phyloP scores from a whole-genome alignment of 1,140 invertebrate genomes.

The Augochlora pura region DNA sequence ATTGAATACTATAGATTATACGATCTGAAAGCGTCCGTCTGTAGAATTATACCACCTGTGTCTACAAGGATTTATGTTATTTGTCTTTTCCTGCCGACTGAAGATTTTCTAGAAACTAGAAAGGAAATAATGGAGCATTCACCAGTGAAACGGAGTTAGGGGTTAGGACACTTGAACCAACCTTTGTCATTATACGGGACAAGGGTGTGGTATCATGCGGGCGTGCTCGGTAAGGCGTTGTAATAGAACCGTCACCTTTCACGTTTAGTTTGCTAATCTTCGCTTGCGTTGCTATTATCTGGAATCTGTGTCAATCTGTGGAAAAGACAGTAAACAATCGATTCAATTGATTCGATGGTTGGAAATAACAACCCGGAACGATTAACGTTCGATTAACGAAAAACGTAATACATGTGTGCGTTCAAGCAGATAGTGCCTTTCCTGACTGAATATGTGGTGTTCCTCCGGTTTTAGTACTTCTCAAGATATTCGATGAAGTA shows the following conservation, averaged over 20 bases:
- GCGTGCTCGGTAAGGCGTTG: neutral
- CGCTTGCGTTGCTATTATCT: neutral
- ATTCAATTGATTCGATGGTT: neutral
- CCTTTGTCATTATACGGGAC: constrained; percentile 1
- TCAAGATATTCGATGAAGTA: too few relatives aligned
- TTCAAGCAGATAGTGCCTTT: too few relatives aligned
- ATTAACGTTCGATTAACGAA: too few relatives aligned
- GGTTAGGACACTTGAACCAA: neutral
- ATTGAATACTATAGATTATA: too few relatives aligned
- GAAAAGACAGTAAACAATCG: neutral
- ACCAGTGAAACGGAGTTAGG: neutral
- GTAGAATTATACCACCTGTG: too few relatives aligned
- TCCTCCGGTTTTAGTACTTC: too few relatives aligned
- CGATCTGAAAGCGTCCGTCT: too few relatives aligned
- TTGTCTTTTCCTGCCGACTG: neutral
- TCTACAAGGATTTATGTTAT: neutral
- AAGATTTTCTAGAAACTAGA: neutral
- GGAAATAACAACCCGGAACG: neutral
- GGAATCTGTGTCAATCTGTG: neutral
- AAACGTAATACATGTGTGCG: too few relatives aligned
- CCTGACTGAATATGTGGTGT: too few relatives aligned
- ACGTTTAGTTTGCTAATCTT: constrained; percentile 4
- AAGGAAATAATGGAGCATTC: neutral
- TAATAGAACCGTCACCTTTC: neutral
- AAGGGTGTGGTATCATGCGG: neutral